A percentile compares a stretch with the other conserved stretches of the same genome.
These are phyloP conservation scores for Cyprinodon variegatus DNA, from an alignment of 2,113 vertebrate species.

Conservation along the genomic window DNA sequence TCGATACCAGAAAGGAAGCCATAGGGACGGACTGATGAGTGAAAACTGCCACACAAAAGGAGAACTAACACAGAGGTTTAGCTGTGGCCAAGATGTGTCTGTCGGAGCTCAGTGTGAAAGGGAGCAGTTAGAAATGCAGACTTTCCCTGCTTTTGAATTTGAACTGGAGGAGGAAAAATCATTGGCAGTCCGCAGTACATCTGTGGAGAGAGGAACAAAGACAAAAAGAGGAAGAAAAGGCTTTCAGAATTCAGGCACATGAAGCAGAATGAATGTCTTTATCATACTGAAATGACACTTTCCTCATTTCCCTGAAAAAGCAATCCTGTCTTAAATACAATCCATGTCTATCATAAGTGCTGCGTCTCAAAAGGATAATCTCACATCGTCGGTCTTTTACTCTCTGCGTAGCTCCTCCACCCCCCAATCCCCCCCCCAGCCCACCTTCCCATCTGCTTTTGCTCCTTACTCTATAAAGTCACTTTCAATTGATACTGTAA, in stretches of 20 bases:
- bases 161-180: conserved; percentile 54
- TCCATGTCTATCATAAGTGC: conserved; percentile 52
- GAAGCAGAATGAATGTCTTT: conserved; percentile 51
- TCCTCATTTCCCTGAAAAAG: conserved; percentile 54
- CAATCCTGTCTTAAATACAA: conserved; percentile 62
- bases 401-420: conserved; percentile 50
- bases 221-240: conserved; percentile 56
- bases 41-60: conserved; percentile 7
- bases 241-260: conserved; percentile 61
- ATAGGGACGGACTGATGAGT: conserved; percentile 67
- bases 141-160: conserved; percentile 68
- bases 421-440: conserved; percentile 22
- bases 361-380: conserved; percentile 65
- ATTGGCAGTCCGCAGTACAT: conserved; percentile 72
- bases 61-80: conserved; percentile 42
- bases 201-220: conserved; percentile 69
- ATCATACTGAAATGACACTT: conserved; percentile 51
- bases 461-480: conserved; percentile 59
- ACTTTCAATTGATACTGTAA: conserved; percentile 61
- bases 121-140: conserved; percentile 56
- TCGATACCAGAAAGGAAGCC: conserved; percentile 84
- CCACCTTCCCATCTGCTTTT: conserved; percentile 43
- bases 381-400: conserved; percentile 59
- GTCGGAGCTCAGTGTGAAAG: conserved; percentile 62
- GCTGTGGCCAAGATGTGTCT: conserved; percentile 50